Evolutionary conservation across 2,888 invertebrate species (phyloP), one percentile per base, ranked within the genome.

Genomic region (Andrena bicolor): DNA sequence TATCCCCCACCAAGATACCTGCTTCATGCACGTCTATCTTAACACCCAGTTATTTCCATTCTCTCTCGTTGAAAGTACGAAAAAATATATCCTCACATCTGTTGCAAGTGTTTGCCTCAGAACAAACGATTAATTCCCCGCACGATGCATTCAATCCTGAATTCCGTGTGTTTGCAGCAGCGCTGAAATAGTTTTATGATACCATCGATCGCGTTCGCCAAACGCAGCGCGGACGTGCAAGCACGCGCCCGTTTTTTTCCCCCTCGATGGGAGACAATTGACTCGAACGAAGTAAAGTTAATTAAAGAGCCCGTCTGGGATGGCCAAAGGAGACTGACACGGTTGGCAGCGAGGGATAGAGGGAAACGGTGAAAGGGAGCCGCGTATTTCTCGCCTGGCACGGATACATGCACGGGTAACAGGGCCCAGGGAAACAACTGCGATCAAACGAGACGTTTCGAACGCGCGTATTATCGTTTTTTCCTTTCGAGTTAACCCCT

Each of bases 241-340:
- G 80, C 80, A 71, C 10, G 56, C 23, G 72, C 63, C 58, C 71
- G 80, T 76, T 64, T 58, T 65, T 60, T 66, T 70, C 26, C 28
- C 23, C 26, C 23, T n/a, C 76, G 77, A 48, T 78, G 77, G 68
- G 71, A 49, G 74, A 79, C 87, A 88, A 87, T 88, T 90, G 86
- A 87, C 84, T 82, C 69, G 74, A 70, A 83, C 84, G 68, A 71
- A 78, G 81, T 78, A 82, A 78, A 88, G 86, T 86, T 90, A 90
- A 90, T 90, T 89, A 88, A 90, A 84, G 90, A 78, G 76, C 70
- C 69, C 77, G 83, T 84, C 78, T 76, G 64, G 80, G 66, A 71
- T 66, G 65, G 53, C 65, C 68, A 48, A 74, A 81, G 77, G 61
- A 64, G 68, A 60, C 64, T 41, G 49, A 5, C 56, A 7, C 35